Conservation (phyloP, 2,113 vertebrate species). For the Hepsetus odoe region DNA sequence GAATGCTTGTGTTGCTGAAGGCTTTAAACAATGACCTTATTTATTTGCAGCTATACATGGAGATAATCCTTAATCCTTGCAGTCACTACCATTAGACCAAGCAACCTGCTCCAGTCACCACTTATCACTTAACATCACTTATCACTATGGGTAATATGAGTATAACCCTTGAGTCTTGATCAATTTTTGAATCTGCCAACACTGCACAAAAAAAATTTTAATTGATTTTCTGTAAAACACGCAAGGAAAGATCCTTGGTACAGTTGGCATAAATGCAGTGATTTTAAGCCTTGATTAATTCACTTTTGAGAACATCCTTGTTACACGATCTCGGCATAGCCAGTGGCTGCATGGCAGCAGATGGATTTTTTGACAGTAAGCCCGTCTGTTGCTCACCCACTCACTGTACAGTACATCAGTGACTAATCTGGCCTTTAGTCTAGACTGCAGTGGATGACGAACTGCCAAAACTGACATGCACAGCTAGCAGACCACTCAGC, state of each 20-base stretch:
- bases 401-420: slow-evolving; percentile 47
- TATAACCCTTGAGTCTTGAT: neutral
- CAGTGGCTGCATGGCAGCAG: slow-evolving; percentile 7
- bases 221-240: neutral
- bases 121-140: neutral
- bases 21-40: neutral
- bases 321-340: slow-evolving; percentile 18
- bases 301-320: neutral
- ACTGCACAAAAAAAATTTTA: neutral
- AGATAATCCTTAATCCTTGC: neutral
- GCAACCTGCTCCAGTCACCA: neutral
- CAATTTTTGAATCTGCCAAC: neutral
- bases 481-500: slow-evolving; percentile 38
- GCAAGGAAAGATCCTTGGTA: neutral
- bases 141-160: neutral
- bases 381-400: slow-evolving; percentile 41
- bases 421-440: slow-evolving; percentile 70
- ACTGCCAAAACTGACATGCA: slow-evolving; percentile 40
- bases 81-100: neutral
- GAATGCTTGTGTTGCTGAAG: neutral
- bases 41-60: too few species aligned
- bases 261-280: neutral
- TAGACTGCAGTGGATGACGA: slow-evolving; percentile 57
- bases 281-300: slow-evolving; percentile 6
- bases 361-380: slow-evolving; percentile 36